Evolutionary conservation across 2,797 vertebrate species (phyloP), one percentile per base, ranked within the genome.

Genomic region (Coreius guichenoti): DNA sequence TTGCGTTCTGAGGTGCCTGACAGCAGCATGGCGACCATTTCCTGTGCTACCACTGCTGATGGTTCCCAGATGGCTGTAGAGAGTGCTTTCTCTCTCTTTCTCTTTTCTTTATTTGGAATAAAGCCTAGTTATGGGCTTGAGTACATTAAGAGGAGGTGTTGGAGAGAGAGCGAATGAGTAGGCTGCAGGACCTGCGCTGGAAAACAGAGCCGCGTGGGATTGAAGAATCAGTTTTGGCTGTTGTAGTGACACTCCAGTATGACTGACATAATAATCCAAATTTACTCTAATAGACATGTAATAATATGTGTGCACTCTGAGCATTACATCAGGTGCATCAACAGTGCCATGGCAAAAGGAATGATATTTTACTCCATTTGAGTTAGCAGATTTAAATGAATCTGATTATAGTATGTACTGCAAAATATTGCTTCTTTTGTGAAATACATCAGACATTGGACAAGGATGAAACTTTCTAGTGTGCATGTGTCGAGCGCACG

Each of bases 1-100:
- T 91, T 91, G 92, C 90, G 90, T 92, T 94, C 94, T 94, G 93
- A 93, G 93, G 92, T 91, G 93, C 94, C 93, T 91, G 90, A 93
- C 88, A 90, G 91, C 91, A 91, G 92, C 92, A 91, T 84, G 91
- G 93, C 90, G 91, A 92, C 93, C 93, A 91, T 93, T 95, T 96
- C 95, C 94, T 95, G 67, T 85, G 92, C 69, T 79, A 43, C 73
- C 93, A 93, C 90, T 89, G 76, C 93, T 96, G 94, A 96, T 96
- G 93, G 93, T 91, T 95, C 95, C 93, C 95, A 96, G 95, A 96
- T 96, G 95, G 94, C 88, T 92, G 88, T 81, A 85, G 76, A 61
- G 87, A 86, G 86, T 14, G 13, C 29, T 2, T 63, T 33, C 72
- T 51, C 75, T 72, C 3, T 67, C 82, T 36, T 49, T 73, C 73